A percentile compares a stretch with the other conserved stretches of the same genome.
phyloP scores from a whole-genome alignment of 2,888 invertebrate species.

The Metalampra italica region DNA sequence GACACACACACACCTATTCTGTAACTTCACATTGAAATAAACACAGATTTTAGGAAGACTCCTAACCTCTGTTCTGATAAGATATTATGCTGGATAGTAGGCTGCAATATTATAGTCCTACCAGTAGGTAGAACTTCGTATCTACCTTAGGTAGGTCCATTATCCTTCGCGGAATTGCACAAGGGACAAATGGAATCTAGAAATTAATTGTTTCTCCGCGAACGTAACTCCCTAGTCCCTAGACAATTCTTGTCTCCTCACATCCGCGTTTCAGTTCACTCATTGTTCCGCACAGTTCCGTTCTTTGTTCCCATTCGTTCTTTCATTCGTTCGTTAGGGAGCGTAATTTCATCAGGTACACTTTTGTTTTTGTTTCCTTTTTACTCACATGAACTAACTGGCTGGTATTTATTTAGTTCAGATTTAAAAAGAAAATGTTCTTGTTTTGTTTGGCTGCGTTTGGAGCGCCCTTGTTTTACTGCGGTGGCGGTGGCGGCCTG shows the following conservation, averaged over 20 bases:
- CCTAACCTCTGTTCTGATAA: too few species aligned
- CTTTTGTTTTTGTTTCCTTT: neutral
- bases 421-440: neutral
- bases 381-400: neutral
- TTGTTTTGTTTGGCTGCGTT: too few species aligned
- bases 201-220: neutral
- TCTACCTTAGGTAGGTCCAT: too few species aligned
- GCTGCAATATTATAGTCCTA: too few species aligned
- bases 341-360: constrained; percentile 7
- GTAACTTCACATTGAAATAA: too few species aligned
- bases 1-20: too few species aligned
- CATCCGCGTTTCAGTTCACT: neutral
- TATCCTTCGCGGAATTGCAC: too few species aligned
- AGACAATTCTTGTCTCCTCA: neutral
- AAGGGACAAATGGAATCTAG: neutral
- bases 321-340: constrained; percentile 1
- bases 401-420: neutral
- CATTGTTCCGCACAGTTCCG: constrained; percentile 1
- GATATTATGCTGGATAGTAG: too few species aligned
- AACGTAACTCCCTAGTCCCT: neutral
- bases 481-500: too few species aligned
- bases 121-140: too few species aligned
- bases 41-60: too few species aligned
- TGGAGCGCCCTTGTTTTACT: too few species aligned
- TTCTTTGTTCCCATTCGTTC: constrained; percentile 4